phyloP scores from a whole-genome alignment of 2,888 invertebrate genomes.

The Mystacides longicornis region DNA sequence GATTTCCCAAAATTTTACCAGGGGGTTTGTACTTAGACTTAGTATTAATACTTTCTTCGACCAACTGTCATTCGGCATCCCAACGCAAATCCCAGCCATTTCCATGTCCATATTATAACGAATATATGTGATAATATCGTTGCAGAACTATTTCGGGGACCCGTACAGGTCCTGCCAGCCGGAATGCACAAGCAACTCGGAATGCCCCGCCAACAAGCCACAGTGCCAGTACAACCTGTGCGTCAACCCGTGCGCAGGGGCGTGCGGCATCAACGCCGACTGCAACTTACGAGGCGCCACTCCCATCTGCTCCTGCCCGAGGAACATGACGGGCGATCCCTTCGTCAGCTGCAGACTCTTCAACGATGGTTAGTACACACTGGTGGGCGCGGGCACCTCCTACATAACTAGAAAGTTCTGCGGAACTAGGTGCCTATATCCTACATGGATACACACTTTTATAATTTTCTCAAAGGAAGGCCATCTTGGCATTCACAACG shows the following conservation, averaged over 20 bases:
- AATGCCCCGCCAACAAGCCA: slow-evolving; percentile 70
- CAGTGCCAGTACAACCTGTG: slow-evolving; percentile 78
- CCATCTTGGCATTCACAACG: too few relatives aligned
- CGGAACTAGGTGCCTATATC: too few relatives aligned
- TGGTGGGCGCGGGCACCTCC: too few relatives aligned
- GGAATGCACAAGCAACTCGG: slow-evolving; percentile 71
- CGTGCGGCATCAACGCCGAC: slow-evolving; percentile 73
- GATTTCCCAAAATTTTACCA: too few relatives aligned
- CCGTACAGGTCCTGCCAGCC: slow-evolving; percentile 69
- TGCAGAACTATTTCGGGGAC: slow-evolving; percentile 69
- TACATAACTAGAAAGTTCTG: too few relatives aligned
- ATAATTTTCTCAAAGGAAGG: too few relatives aligned
- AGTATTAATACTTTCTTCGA: too few relatives aligned
- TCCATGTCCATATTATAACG: too few relatives aligned
- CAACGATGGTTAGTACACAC: slow-evolving; percentile 63
- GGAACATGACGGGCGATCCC: slow-evolving; percentile 82
- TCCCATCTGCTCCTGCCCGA: slow-evolving; percentile 80
- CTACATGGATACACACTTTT: too few relatives aligned
- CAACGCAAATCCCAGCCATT: too few relatives aligned
- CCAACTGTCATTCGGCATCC: too few relatives aligned
- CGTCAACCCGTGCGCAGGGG: slow-evolving; percentile 73
- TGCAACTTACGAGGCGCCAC: slow-evolving; percentile 72
- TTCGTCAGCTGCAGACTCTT: slow-evolving; percentile 76
- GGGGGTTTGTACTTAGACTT: too few relatives aligned
- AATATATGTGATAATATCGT: not conserved